These are phyloP conservation scores for Aleiodes alternator DNA, from an alignment of 2,888 invertebrate species.

Conservation along the genomic window DNA sequence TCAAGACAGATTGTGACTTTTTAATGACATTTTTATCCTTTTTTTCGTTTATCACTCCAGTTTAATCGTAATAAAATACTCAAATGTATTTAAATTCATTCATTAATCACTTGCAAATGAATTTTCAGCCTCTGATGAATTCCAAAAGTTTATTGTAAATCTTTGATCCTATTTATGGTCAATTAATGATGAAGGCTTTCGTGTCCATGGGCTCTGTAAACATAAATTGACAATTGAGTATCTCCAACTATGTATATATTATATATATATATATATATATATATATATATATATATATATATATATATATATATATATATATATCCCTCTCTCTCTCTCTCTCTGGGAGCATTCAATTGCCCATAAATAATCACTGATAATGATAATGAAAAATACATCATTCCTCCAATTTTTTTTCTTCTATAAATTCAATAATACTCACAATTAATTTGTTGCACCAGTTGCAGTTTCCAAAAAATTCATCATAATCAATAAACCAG, in stretches of 20 bases:
- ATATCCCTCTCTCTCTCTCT: no score
- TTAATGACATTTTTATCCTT: conserved; percentile 34
- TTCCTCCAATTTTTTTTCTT: no score
- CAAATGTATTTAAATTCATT: not conserved
- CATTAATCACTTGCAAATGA: not conserved
- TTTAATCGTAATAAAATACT: not conserved
- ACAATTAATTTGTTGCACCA: conserved; percentile 37
- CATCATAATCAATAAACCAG: conserved; percentile 20
- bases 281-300: no score
- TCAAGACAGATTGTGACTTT: conserved; percentile 18
- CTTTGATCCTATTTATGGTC: not conserved
- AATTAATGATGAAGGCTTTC: not conserved
- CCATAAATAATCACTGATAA: not conserved
- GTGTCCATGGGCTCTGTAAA: conserved; percentile 30
- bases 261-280: no score
- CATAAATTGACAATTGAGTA: conserved; percentile 31
- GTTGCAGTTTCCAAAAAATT: conserved; percentile 36
- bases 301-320: no score
- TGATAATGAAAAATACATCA: not conserved
- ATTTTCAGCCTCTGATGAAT: no score
- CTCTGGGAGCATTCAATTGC: no score
- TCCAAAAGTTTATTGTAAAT: not conserved
- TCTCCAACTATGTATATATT: not conserved
- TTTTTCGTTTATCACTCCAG: not conserved
- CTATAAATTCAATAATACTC: not conserved